phyloP scores from a whole-genome alignment of 2,888 invertebrate genomes.

The Lepidonotus clava region DNA sequence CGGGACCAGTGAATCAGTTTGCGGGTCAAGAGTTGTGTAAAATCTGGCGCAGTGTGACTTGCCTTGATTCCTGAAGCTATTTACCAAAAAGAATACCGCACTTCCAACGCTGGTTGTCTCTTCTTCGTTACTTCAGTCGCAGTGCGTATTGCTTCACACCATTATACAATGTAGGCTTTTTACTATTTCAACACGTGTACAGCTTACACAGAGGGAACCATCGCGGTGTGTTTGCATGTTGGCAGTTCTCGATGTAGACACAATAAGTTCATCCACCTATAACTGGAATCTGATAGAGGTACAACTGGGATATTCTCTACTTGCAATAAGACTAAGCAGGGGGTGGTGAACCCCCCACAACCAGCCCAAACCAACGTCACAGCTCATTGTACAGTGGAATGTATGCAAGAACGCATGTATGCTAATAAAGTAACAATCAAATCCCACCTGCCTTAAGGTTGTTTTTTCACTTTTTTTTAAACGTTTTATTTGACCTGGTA shows the following conservation, averaged over 20 bases:
- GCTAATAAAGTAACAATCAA: conserved; percentile 33
- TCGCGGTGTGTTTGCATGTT: background rate
- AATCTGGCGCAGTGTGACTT: background rate
- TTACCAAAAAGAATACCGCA: background rate
- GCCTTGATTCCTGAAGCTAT: background rate
- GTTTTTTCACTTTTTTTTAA: no score
- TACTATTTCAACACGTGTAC: background rate
- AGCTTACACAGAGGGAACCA: background rate
- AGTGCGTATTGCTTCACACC: conserved; percentile 1
- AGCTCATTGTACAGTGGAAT: conserved; percentile 46
- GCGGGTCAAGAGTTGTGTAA: no score
- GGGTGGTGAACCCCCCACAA: background rate
- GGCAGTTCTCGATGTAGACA: background rate
- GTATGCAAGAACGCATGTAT: conserved; percentile 47
- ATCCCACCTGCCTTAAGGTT: no score
- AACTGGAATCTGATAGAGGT: background rate
- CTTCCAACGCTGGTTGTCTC: conserved; percentile 7
- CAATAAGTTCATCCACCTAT: conserved; percentile 9
- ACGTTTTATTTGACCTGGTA: no score
- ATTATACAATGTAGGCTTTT: background rate
- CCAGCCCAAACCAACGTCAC: background rate
- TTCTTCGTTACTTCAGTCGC: background rate
- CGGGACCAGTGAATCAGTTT: no score
- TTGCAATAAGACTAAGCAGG: conserved; percentile 11
- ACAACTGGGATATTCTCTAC: background rate